These are phyloP conservation scores for Vanacampus margaritifer DNA, from an alignment of 2,113 vertebrate genomes.

Conservation along the genomic window DNA sequence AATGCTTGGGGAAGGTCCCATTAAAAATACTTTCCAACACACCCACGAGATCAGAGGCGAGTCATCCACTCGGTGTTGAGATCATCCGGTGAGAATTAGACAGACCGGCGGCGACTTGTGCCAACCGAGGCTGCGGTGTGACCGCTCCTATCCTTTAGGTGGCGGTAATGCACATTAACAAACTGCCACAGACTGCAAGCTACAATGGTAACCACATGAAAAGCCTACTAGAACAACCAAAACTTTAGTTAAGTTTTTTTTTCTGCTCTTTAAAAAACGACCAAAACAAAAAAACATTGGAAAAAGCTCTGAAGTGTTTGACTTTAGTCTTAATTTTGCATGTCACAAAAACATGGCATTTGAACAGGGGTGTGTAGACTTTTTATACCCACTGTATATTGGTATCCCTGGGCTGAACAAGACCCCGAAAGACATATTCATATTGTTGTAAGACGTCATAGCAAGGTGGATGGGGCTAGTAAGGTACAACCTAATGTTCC, in stretches of 20 bases:
- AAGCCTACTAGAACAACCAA: too few species aligned
- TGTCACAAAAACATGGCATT: too few species aligned
- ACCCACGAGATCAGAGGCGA: constrained; percentile 61
- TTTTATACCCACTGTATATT: too few species aligned
- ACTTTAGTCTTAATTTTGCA: too few species aligned
- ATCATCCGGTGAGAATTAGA: constrained; percentile 56
- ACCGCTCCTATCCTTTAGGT: not conserved
- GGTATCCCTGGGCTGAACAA: not conserved
- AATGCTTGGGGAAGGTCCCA: constrained; percentile 47
- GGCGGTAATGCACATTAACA: not conserved
- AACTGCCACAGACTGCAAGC: not conserved
- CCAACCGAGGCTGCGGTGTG: constrained; percentile 35
- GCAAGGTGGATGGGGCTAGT: constrained; percentile 29
- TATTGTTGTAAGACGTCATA: too few species aligned
- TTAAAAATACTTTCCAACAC: constrained; percentile 64
- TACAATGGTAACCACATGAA: too few species aligned
- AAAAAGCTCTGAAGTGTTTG: too few species aligned
- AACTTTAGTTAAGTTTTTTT: too few species aligned
- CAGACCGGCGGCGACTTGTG: constrained; percentile 26
- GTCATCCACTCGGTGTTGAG: constrained; percentile 64
- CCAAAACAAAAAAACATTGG: too few species aligned
- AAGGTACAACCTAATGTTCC: constrained; percentile 14
- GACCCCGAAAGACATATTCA: not conserved
- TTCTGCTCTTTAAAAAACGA: too few species aligned
- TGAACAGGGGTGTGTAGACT: too few species aligned